A percentile compares a stretch with the other conserved stretches of the same genome.
Conservation (phyloP, 2,888 invertebrate genomes). For the Chrysodeixis includens region DNA sequence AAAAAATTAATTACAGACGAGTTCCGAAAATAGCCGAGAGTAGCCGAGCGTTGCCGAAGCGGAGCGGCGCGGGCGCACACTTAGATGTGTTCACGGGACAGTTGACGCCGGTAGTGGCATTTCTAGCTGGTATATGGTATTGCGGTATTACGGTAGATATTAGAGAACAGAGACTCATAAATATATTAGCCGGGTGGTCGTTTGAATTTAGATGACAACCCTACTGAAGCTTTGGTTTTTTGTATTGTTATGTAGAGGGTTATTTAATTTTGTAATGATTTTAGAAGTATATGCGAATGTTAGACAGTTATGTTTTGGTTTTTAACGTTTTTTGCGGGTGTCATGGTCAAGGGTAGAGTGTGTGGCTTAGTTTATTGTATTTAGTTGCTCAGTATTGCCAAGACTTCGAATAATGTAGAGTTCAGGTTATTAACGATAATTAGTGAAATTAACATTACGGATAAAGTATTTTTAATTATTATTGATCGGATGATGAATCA, state of each 20-base stretch:
- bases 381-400: too few species aligned
- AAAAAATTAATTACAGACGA: slow-evolving; percentile 82
- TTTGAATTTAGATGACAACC: neutral
- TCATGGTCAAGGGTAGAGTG: too few species aligned
- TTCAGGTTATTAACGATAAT: too few species aligned
- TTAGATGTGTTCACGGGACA: slow-evolving; percentile 75
- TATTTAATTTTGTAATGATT: too few species aligned
- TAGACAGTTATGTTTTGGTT: too few species aligned
- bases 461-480: too few species aligned
- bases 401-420: too few species aligned
- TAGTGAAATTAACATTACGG: too few species aligned
- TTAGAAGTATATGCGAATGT: too few species aligned
- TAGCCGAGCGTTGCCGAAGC: slow-evolving; percentile 54
- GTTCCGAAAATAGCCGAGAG: slow-evolving; percentile 76
- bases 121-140: slow-evolving; percentile 28
- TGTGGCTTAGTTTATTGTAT: too few species aligned
- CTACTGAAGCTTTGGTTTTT: neutral
- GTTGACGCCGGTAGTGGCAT: slow-evolving; percentile 50
- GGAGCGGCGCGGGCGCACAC: slow-evolving; percentile 60
- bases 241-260: neutral
- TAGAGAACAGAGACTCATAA: slow-evolving; percentile 15
- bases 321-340: too few species aligned
- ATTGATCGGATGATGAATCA: too few species aligned
- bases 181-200: slow-evolving; percentile 4
- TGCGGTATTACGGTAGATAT: slow-evolving; percentile 22